Percentiles rank a stretch among this genome's conserved stretches.
Conservation (phyloP, 2,888 invertebrate species). For the Parnassius glacialis region DNA sequence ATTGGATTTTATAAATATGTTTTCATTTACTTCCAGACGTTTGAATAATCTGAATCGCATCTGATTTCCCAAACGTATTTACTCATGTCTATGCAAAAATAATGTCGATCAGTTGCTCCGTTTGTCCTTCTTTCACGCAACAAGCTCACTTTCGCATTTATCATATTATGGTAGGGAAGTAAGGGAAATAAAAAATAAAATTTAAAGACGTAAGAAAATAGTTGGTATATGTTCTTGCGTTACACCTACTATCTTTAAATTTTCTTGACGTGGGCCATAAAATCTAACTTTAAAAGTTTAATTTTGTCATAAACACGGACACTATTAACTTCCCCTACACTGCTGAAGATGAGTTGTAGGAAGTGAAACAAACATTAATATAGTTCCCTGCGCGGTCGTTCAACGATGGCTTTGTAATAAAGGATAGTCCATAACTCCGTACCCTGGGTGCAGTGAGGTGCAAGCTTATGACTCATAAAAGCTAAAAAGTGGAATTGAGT, state of each 20-base stretch:
- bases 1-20: too few species aligned
- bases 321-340: neutral
- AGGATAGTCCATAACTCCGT: slow-evolving; percentile 3
- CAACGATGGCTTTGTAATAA: slow-evolving; percentile 18
- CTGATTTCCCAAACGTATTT: too few species aligned
- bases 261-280: neutral
- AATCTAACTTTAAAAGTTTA: slow-evolving; percentile 15
- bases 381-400: slow-evolving; percentile 13
- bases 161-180: too few species aligned
- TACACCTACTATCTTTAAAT: neutral
- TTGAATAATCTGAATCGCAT: too few species aligned
- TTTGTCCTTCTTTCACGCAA: too few species aligned
- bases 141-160: too few species aligned
- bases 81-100: too few species aligned
- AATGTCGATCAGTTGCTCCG: too few species aligned
- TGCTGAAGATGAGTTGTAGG: neutral
- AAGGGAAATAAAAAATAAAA: too few species aligned
- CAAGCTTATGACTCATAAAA: slow-evolving; percentile 31
- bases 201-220: too few species aligned
- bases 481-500: slow-evolving; percentile 16
- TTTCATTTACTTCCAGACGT: too few species aligned
- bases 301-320: slow-evolving; percentile 11
- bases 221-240: too few species aligned
- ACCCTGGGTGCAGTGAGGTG: slow-evolving; percentile 17
- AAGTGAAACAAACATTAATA: slow-evolving; percentile 16